These are phyloP conservation scores for Oncorhynchus kisutch DNA, from an alignment of 2,113 vertebrate genomes.

Conservation along the genomic window DNA sequence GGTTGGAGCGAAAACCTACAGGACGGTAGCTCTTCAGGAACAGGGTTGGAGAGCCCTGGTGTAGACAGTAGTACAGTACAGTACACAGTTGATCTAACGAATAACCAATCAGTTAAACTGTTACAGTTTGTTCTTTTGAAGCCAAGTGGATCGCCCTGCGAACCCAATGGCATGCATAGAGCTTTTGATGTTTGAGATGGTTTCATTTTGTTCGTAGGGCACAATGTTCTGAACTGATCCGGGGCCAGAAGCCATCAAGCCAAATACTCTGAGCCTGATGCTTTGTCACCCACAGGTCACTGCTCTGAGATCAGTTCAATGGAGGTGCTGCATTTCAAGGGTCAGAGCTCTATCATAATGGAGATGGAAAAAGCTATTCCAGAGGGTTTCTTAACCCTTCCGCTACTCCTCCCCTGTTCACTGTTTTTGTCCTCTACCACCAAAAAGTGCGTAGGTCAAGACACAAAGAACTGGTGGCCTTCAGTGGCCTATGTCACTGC, in stretches of 20 bases:
- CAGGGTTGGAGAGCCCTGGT: too few relatives aligned
- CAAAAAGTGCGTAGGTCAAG: neutral
- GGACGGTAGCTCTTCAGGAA: too few relatives aligned
- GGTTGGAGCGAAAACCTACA: too few relatives aligned
- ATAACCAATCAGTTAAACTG: neutral
- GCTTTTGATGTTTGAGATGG: neutral
- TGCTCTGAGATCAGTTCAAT: neutral
- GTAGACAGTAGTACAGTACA: too few relatives aligned
- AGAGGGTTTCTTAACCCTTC: neutral
- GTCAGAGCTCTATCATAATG: neutral
- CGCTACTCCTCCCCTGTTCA: neutral
- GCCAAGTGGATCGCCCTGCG: neutral
- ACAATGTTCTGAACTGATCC: neutral
- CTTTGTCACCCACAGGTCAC: neutral
- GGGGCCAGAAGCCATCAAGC: conserved; percentile 11
- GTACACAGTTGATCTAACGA: neutral
- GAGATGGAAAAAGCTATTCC: neutral
- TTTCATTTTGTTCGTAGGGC: conserved; percentile 2
- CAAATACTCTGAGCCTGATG: neutral
- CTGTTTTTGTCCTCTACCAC: neutral
- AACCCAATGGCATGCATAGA: neutral
- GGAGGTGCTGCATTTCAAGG: neutral
- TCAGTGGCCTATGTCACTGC: neutral
- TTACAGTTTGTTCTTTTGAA: neutral
- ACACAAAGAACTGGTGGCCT: neutral